Conservation (phyloP, 2,113 vertebrate genomes). For the Gymnorhina tibicen region DNA sequence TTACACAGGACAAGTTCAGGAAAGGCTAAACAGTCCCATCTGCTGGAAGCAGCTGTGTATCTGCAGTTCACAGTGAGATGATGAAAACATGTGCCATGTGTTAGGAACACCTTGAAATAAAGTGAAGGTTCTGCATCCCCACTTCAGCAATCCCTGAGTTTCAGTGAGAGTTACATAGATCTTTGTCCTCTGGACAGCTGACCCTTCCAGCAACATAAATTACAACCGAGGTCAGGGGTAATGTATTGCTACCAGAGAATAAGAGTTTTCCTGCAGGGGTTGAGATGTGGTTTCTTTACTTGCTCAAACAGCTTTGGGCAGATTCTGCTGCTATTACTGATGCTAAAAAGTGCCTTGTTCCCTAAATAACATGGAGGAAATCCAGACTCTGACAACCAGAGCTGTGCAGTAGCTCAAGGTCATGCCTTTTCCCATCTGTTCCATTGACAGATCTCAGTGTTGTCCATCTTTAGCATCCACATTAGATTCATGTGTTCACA, state of each 20-base stretch:
- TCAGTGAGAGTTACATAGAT: neutral
- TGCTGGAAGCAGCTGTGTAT: conserved; percentile 14
- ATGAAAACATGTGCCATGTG: neutral
- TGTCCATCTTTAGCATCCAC: neutral
- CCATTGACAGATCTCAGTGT: neutral
- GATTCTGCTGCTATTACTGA: neutral
- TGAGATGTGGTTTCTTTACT: neutral
- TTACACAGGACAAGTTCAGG: neutral
- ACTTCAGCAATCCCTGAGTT: neutral
- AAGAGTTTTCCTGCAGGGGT: neutral
- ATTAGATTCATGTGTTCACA: neutral
- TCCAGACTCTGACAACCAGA: neutral
- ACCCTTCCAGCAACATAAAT: neutral
- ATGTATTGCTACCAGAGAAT: neutral
- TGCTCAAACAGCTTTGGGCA: neutral
- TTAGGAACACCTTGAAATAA: neutral
- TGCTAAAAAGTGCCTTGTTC: neutral
- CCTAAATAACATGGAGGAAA: neutral
- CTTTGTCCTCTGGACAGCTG: neutral
- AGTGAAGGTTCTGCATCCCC: neutral
- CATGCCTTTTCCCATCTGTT: neutral
- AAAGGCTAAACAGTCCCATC: conserved; percentile 34
- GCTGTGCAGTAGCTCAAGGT: neutral
- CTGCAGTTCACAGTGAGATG: neutral
- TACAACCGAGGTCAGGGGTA: neutral